Base-by-base conservation (phyloP, 2,888 invertebrate species). In the Margaritifera margaritifera region DNA sequence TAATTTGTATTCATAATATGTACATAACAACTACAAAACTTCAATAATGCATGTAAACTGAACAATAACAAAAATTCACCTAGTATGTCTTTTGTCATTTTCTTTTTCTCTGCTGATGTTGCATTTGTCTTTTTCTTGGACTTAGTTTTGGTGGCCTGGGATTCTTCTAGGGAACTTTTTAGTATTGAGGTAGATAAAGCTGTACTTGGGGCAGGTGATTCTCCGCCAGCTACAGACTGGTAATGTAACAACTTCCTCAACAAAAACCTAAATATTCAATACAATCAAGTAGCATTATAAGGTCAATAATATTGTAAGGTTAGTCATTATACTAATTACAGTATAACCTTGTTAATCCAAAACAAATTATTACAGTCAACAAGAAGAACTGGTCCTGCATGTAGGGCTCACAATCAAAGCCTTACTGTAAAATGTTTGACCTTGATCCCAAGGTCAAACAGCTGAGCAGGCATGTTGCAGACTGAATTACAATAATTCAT, bases 191-290 rank as follows among this genome's bases (percentile, higher is more conserved):
- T 27, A 52, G 77, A 59, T 42, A 68, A 52, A 42, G 67, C 52
- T 27, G 57, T 59, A 52, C 68, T 74, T 15, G 70, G 60, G n/a
- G 70, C 58, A 11, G 67, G 20, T 6, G 74, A 55, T 8, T 71
- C 65, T 25, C 77, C 67, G 20, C 89, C 89, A 25, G 82, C 73
- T 11, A 84, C 68, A 1, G 88, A 83, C 74, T 90, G 90, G 66
- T 86, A 86, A 68, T 89, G 88, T 51, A 89, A 80, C 25, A 96
- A 90, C 88, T 95, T 95, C 76, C 93, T 93, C 50, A 96, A 91
- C 58, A 97, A 90, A 89, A 94, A 95, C 78, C 95, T 87, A 70
- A 8, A 78, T 73, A 20, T 6, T 19, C 5, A 19, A 27, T 18
- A 24, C 4, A 50, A 22, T 50, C 24, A 42, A 42, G 42, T 42